Conservation (phyloP, 2,797 vertebrate genomes). For the Mormyrus hasselquistii region DNA sequence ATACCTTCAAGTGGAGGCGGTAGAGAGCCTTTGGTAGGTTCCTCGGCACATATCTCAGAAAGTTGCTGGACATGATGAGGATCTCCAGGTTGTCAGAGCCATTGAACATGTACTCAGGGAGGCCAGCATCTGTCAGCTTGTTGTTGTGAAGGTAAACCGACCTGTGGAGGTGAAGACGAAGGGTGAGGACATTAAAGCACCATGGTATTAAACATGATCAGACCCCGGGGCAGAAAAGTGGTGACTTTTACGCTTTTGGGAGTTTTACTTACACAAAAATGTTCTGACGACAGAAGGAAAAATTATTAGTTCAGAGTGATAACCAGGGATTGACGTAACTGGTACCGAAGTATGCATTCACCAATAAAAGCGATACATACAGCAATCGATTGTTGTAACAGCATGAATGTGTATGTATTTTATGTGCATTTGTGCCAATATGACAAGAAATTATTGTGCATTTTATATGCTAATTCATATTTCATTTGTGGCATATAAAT, state of each 20-base stretch:
- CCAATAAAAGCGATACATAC: not conserved
- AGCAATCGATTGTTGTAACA: not conserved
- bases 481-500: not conserved
- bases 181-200: not conserved
- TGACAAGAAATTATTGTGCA: not conserved
- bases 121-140: conserved; percentile 81
- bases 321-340: not conserved
- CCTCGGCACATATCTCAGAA: conserved; percentile 80
- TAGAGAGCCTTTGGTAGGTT: conserved; percentile 78
- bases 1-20: conserved; percentile 89
- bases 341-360: not conserved
- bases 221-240: not conserved
- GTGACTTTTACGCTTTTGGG: not conserved
- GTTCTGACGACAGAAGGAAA: not conserved
- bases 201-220: not conserved
- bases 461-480: not conserved
- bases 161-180: conserved; percentile 49
- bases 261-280: not conserved
- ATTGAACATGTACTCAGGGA: conserved; percentile 88
- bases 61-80: conserved; percentile 96
- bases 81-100: conserved; percentile 82
- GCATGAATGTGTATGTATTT: not conserved
- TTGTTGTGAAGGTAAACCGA: conserved; percentile 98
- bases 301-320: not conserved
- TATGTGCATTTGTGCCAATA: not conserved